Base-by-base conservation (phyloP, 2,888 invertebrate genomes). In the Alviniconcha strummeri region DNA sequence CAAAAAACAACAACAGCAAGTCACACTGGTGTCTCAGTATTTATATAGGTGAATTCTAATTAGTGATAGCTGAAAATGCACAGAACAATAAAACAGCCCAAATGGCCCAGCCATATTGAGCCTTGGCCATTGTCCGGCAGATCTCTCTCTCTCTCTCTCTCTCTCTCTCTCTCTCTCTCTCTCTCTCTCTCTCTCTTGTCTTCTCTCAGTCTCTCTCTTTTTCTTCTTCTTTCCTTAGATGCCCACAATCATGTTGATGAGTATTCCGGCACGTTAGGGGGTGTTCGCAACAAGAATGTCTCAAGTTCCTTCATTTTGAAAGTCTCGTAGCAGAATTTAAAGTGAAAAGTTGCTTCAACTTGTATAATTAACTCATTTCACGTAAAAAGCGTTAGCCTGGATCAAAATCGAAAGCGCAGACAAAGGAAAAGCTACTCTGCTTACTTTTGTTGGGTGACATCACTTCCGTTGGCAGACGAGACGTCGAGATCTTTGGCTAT, bases 131-230 rank as follows among this genome's bases (percentile, higher is more conserved):
- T 7, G 17, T 17, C n/a, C 6, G 69, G 69, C n/a, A 17, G 69
- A 69, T 17, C 69, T 17, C n/a, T 69, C 69, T 69, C 69, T 69
- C 69, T 69, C 69, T 69, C 69, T 69, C 69, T 69, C 69, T 69
- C 69, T n/a, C n/a, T n/a, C 69, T n/a, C 69, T 69, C 69, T n/a
- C 69, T 69, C 69, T 69, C 69, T 69, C 69, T 69, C 69, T 69
- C 69, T 69, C 69, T 69, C 69, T 69, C 69, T 69, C 17, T 69
- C 69, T 69, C 69, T 69, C 69, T 69, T n/a, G n/a, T n/a, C n/a
- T n/a, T n/a, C n/a, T n/a, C n/a, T n/a, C 69, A 17, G 11, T 69
- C 69, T 69, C 69, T 4, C 6, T 69, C n/a, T n/a, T 69, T 7
- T 69, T n/a, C 36, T 36, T 36, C 36, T 36, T 36, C 36, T 36